Base-by-base conservation (phyloP, 2,797 vertebrate genomes). In the Taenioides sp. region DNA sequence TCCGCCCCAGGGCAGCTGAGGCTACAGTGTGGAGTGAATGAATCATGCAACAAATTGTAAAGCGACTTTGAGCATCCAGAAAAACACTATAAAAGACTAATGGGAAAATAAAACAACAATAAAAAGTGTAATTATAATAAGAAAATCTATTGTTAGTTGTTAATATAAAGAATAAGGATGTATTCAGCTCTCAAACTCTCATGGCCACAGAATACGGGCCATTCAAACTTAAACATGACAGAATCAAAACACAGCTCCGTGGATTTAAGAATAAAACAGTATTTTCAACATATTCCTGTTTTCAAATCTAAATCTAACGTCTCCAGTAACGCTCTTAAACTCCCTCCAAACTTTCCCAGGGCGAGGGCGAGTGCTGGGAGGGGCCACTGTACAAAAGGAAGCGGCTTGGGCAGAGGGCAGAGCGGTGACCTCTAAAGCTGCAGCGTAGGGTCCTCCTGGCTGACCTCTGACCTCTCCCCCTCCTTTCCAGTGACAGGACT, bases 391-490 rank as follows among this genome's bases (percentile, higher is more conserved):
- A 97, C 96, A 96, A 98, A 97, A 96, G 96, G 95, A 96, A 96
- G 95, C 95, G 93, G 96, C 95, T 94, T 95, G 96, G 95, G 94
- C 90, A 96, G 90, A 92, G 94, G 96, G 96, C 94, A 96, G 96
- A 97, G 95, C 96, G 92, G 62, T 95, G 90, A 96, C 96, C 97
- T 89, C 87, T 89, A 77, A 88, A 93, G 93, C 95, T 81, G 93
- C 95, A 95, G 95, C 97, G 94, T 96, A 95, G 34, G n/a, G n/a
- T 4, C 95, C 94, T 91, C 93, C 93, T 96, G 90, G 93, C 94
- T 95, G 95, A 95, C 94, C 95, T 93, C 96, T 93, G 96, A 94
- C 90, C 95, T 95, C 97, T 97, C 96, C 97, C 98, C 98, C 97
- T 97, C 95, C 95, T 91, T 92, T 87, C 91, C 81, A 91, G 50